Base-by-base conservation (phyloP, 2,113 vertebrate genomes). In the Labeo rohita region DNA sequence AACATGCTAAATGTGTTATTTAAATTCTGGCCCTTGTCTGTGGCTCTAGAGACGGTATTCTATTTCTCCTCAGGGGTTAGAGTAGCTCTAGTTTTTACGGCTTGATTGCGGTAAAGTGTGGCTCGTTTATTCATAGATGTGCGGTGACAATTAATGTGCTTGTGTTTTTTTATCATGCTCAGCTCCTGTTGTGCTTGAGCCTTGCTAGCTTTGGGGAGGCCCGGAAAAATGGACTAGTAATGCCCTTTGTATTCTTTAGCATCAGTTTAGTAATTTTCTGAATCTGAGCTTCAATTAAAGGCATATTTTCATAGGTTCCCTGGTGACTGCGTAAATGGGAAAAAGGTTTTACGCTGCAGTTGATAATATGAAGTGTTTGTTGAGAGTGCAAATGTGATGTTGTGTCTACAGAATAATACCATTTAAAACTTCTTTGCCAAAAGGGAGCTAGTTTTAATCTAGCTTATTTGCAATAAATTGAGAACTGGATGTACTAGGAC, bases 21-120 rank as follows among this genome's bases (percentile, higher is more conserved):
- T 13, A 47, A 43, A 73, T 79, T 65, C 15, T 16, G 56, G 54
- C 43, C 43, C 61, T 63, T 15, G 63, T 13, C n/a, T 86, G 45
- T 21, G 45, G 21, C 74, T 83, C 73, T 50, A 28, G 45, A 78
- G 63, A 52, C 49, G 0, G 6, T 59, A 72, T 74, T 81, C 47
- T 28, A 6, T 74, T 28, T 50, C 45, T 16, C 80, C 65, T 59
- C 36, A 59, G 8, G 39, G 75, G 16, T 78, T 28, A 65, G 74
- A 73, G 63, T 78, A n/a, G 18, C 49, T 84, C 80, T 80, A 12
- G 47, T 54, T 84, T 84, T 86, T 54, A 84, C 66, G 50, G 70
- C 85, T 76, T 75, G 84, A 86, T 84, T 56, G 66, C 56, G 12
- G 59, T 56, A 28, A 78, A 78, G 21, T 79, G 65, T 45, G 80